Evolutionary conservation across 2,888 invertebrate species (phyloP), one percentile per base, ranked within the genome.

Genomic region (Ctena decussata): DNA sequence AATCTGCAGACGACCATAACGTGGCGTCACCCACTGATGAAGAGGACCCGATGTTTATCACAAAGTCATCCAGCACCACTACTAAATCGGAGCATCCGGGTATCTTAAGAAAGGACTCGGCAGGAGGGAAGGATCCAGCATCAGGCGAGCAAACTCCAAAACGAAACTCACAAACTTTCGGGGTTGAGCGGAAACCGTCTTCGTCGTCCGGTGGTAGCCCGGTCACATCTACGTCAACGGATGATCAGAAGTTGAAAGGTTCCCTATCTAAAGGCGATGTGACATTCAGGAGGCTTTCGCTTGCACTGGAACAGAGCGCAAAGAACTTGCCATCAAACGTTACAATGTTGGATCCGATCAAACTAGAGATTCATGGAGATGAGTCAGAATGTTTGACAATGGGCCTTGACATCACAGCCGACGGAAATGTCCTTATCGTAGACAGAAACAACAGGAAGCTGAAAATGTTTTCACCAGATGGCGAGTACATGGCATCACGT

Each of bases 381-480:
- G 30, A 27, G 11, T n/a, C 18, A 2, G 65, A 35, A 18, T 12
- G 35, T 21, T 21, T 65, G 1, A 65, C 35, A 21, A 15, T 65
- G 30, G 65, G 65, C 2, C 15, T 65, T 32, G 65, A 65, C 35
- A 18, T 65, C 8, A 65, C 65, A 35, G 18, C 32, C 18, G 35
- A 65, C 21, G 65, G 65, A 2, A 65, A 65, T 65, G 35, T 65
- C 30, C 32, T 65, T 21, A 32, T 65, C 18, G 8, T 65, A 3
- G 65, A 65, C 35, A 65, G 65, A 65, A 65, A 65, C 35, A 65
- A 65, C 30, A 32, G 65, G 21, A 65, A 65, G 21, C 18, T 65
- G 35, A 65, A 65, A 35, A 65, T 65, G 65, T 65, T 65, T 18
- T n/a, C 65, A 11, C 65, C 21, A 24, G 65, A 65, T 65, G 65